phyloP scores from a whole-genome alignment of 2,113 vertebrate species.

The Leptosomus discolor region DNA sequence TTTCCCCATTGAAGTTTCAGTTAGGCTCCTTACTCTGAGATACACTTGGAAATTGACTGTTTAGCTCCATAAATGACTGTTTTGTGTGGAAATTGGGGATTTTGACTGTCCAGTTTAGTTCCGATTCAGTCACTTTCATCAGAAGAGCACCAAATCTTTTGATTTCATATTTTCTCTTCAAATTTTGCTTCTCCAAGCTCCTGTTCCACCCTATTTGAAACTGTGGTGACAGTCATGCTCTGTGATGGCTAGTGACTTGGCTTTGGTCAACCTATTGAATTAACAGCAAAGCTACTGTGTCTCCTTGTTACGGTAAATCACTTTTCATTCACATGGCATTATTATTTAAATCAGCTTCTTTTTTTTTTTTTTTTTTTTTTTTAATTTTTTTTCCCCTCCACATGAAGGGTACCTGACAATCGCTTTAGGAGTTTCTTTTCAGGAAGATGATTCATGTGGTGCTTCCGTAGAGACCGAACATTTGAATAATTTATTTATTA shows the following conservation, averaged over 20 bases:
- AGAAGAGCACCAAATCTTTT: neutral
- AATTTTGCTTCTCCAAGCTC: neutral
- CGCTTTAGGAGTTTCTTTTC: slow-evolving; percentile 31
- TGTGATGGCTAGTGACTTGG: neutral
- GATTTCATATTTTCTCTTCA: neutral
- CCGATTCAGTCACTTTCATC: neutral
- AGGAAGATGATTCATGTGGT: neutral
- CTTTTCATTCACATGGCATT: neutral
- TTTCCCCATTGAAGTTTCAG: neutral
- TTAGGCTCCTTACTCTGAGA: neutral
- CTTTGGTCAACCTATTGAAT: neutral
- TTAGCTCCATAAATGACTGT: neutral
- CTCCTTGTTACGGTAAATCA: neutral
- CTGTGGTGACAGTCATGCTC: neutral
- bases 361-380: too few species aligned
- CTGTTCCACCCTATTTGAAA: neutral
- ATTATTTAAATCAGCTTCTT: neutral
- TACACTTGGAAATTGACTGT: neutral
- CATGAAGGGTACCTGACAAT: neutral
- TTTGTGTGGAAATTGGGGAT: neutral
- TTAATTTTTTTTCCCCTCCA: too few species aligned
- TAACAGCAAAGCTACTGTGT: neutral
- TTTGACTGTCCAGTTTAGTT: neutral
- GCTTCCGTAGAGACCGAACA: neutral
- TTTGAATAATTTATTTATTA: slow-evolving; percentile 59